Evolutionary conservation across 2,797 vertebrate species (phyloP), one percentile per base, ranked within the genome.

Genomic region (Danio jaintianensis): DNA sequence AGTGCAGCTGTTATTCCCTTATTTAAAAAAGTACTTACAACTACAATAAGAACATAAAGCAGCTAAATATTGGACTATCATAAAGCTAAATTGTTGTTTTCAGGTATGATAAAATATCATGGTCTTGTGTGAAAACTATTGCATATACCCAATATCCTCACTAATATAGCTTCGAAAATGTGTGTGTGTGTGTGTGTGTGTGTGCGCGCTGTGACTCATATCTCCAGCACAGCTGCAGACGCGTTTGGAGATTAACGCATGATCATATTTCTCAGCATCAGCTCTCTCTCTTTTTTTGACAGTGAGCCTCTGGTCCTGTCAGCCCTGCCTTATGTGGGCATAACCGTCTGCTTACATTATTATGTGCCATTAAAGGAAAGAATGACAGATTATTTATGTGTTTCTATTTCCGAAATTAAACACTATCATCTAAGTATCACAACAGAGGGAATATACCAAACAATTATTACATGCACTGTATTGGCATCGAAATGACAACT

Each of bases 261-360:
- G 89, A 86, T 94, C 92, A 80, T 72, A 89, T 95, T 92, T 93
- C 94, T 64, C 76, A 86, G 88, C 86, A 91, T 92, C 92, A 93
- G 92, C 91, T 91, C 86, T 74, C 78, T 47, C 75, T 66, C 68
- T 66, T 55, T 82, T 29, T 67, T 86, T 79, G 88, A 92, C 87
- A 86, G 93, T 91, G 91, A 91, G 91, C 88, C 86, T 61, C 85
- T 53, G 52, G 20, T 64, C 50, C 76, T 67, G 52, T 79, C 79
- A 48, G 48, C 71, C 40, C 53, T 45, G 62, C 83, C 78, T 78
- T 84, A 87, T 85, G 82, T 80, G 79, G 84, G 40, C 75, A 86
- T 78, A 74, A 48, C 36, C 20, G 47, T 47, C 43, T 63, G 48
- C 59, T 75, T 69, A 75, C 38, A 85, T 75, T 64, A 48, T 66